Evolutionary conservation across 1,140 invertebrate genomes (phyloP), one percentile per base, ranked within the genome.

Genomic region (Zaprionus vittiger): DNA sequence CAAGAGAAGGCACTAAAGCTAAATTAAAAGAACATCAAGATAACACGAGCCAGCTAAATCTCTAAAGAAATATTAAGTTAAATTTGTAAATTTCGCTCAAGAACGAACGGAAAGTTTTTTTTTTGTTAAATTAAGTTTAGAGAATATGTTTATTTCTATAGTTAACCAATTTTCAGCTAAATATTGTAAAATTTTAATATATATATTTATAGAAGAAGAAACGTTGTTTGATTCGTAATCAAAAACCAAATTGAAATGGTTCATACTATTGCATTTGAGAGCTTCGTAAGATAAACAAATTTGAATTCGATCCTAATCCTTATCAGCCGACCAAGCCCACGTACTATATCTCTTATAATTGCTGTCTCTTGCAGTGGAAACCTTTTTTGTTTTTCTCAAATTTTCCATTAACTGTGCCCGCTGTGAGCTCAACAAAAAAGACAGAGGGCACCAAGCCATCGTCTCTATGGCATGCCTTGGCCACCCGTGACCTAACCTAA

Each of bases 371-470:
- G 26, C 26, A 56, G n/a, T n/a, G 54, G 15, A 26, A 56, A 56
- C n/a, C 24, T 17, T 26, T n/a, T 28, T 28, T 12, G n/a, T 56
- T 56, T 28, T 56, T 26, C 24, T 11, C 12, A 56, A 14, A 56
- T 28, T 56, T 56, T 56, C 54, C 54, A 56, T 56, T 56, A 28
- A 56, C 14, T 56, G 15, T 56, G 26, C 54, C 12, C 54, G 54
- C 26, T 56, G 54, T 56, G 26, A 56, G 54, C 54, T 31, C 15
- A 31, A 17, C n/a, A 56, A 47, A 47, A 44, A n/a, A 7, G 17
- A 24, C 2, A 22, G 17, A 4, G 44, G 14, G 17, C 54, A 56
- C 14, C 14, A 31, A 20, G 47, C 20, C 41, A 1, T 6, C 47
- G 1, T 0, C 47, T 11, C 7, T 6, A 2, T 4, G 0, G n/a